Evolutionary conservation across 2,113 vertebrate genomes (phyloP).

Genomic region (Eurystomus gularis): DNA sequence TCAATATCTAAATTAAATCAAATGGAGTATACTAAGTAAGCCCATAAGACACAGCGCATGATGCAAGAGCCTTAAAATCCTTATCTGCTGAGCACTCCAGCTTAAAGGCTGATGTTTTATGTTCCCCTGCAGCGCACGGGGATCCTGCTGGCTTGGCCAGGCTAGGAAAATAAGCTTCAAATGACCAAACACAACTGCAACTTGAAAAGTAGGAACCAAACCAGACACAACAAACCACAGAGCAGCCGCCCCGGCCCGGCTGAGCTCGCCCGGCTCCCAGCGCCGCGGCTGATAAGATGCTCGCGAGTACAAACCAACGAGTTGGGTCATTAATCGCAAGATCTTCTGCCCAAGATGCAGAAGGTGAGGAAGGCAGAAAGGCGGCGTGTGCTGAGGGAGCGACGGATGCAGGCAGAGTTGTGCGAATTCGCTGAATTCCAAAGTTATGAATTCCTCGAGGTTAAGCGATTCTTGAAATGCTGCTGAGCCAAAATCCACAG

Average conservation of each 20-base stretch:
- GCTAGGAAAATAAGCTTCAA: conserved; percentile 80
- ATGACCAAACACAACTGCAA: conserved; percentile 82
- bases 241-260: conserved; percentile 47
- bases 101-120: conserved; percentile 71
- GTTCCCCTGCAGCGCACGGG: conserved; percentile 76
- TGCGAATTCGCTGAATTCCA: conserved; percentile 6
- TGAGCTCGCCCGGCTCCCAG: background rate
- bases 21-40: conserved; percentile 76
- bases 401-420: background rate
- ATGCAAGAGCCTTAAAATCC: conserved; percentile 77
- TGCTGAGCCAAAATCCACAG: background rate
- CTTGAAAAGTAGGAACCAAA: conserved; percentile 80
- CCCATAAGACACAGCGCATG: conserved; percentile 71
- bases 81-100: conserved; percentile 75
- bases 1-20: conserved; percentile 82
- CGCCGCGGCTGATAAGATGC: conserved; percentile 83
- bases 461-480: background rate
- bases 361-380: background rate
- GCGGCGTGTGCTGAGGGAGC: accelerated
- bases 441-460: background rate
- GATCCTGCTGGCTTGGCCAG: conserved; percentile 83
- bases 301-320: conserved; percentile 64
- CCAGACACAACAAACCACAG: conserved; percentile 92
- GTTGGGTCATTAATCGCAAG: conserved; percentile 69
- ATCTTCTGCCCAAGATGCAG: conserved; percentile 47